A percentile compares a stretch with the other conserved stretches of the same genome.
Conservation (phyloP, 1,140 invertebrate genomes). For the Parasteatoda tepidariorum region DNA sequence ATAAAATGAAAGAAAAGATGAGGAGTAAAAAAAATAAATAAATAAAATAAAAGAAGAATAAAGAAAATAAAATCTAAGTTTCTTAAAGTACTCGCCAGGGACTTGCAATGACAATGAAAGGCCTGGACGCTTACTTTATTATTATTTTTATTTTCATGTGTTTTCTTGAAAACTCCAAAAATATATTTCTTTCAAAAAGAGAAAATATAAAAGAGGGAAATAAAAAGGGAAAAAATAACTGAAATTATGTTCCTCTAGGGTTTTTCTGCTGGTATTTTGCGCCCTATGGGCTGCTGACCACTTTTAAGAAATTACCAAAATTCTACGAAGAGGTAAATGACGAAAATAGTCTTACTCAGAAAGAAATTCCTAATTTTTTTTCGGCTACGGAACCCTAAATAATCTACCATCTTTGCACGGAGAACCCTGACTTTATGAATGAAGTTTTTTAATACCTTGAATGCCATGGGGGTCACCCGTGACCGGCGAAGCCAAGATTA, state of each 20-base stretch:
- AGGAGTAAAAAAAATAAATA: not conserved
- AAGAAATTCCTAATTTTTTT: too few species aligned
- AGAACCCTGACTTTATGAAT: too few species aligned
- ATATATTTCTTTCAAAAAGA: conserved; percentile 28
- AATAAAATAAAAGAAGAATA: not conserved
- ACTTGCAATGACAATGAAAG: conserved; percentile 42
- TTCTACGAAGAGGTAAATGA: too few species aligned
- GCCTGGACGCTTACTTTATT: too few species aligned
- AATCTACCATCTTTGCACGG: too few species aligned
- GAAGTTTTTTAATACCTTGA: too few species aligned
- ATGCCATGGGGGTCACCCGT: too few species aligned
- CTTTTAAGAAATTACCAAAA: too few species aligned
- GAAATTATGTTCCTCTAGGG: conserved; percentile 32
- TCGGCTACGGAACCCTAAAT: too few species aligned
- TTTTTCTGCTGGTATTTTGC: not conserved
- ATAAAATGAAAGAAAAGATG: not conserved
- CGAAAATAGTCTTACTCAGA: too few species aligned
- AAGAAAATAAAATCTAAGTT: conserved; percentile 47
- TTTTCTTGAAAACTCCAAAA: conserved; percentile 4
- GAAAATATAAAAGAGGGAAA: not conserved
- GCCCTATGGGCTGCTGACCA: too few species aligned
- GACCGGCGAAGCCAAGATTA: too few species aligned
- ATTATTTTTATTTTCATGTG: conserved; percentile 7
- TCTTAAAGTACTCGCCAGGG: conserved; percentile 23
- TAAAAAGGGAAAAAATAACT: conserved; percentile 32